Evolutionary conservation across 1,140 invertebrate species (phyloP).

Genomic region (Drosophila pachea): DNA sequence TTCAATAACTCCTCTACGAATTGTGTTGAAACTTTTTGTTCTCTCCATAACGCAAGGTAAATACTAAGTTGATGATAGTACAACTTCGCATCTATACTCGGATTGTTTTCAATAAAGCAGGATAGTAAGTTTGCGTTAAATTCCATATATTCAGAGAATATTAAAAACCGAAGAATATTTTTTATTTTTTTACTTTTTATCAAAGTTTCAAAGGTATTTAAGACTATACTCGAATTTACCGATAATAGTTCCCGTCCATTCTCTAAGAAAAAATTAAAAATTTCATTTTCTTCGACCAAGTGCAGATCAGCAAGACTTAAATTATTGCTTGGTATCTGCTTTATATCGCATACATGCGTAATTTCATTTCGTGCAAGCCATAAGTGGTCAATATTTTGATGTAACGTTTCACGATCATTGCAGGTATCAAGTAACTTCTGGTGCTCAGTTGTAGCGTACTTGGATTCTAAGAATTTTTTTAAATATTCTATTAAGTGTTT

Average conservation of each 20-base stretch:
- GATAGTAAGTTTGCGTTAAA: constrained; percentile 32
- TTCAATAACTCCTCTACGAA: constrained; percentile 37
- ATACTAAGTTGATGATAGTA: constrained; percentile 46
- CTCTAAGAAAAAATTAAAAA: constrained; percentile 38
- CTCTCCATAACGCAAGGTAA: constrained; percentile 46
- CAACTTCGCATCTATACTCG: constrained; percentile 22
- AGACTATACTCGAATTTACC: constrained; percentile 5
- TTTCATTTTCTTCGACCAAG: constrained; percentile 29
- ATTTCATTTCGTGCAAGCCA: constrained; percentile 6
- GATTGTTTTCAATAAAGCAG: constrained; percentile 19
- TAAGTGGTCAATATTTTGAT: constrained; percentile 13
- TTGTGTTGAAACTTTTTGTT: constrained; percentile 20
- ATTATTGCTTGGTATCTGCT: constrained; percentile 15
- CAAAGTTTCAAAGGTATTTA: constrained; percentile 23
- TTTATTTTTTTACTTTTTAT: constrained; percentile 20
- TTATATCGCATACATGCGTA: constrained; percentile 6
- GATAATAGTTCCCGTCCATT: constrained; percentile 25
- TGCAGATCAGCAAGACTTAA: constrained; percentile 9
- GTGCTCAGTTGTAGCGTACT: constrained; percentile 15
- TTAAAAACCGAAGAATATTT: constrained; percentile 46
- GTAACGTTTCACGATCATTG: constrained; percentile 30
- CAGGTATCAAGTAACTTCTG: constrained; percentile 43
- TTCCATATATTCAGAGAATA: constrained; percentile 39
- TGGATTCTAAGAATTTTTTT: constrained; percentile 25
- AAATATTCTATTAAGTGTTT: constrained; percentile 47